phyloP scores from a whole-genome alignment of 1,140 invertebrate genomes.

The Pseudomyrmex flavicornis region DNA sequence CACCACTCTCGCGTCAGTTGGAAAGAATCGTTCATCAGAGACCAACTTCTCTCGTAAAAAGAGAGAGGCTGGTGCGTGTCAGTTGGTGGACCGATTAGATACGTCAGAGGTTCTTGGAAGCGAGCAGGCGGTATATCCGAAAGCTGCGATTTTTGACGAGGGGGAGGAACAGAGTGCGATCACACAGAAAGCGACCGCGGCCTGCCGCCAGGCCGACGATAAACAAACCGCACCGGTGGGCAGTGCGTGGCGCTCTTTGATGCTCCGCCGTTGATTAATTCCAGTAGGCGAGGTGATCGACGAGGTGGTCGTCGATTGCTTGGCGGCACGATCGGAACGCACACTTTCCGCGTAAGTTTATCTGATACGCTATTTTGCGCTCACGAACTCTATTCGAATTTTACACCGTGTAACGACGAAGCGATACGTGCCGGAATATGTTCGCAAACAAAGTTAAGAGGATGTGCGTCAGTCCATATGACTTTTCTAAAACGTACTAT shows the following conservation, averaged over 20 bases:
- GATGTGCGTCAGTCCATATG: too few species aligned
- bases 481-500: too few species aligned
- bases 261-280: constrained; percentile 83
- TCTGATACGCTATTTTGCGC: neutral
- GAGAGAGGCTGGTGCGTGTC: constrained; percentile 75
- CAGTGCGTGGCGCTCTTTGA: constrained; percentile 79
- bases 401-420: too few species aligned
- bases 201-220: constrained; percentile 74
- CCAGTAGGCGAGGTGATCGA: constrained; percentile 74
- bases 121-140: constrained; percentile 64
- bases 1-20: neutral
- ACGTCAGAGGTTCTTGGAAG: constrained; percentile 77
- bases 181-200: constrained; percentile 36
- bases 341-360: constrained; percentile 30
- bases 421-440: too few species aligned
- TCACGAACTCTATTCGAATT: neutral
- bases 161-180: constrained; percentile 63
- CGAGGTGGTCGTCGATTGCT: constrained; percentile 24
- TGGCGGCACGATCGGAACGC: constrained; percentile 26
- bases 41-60: constrained; percentile 45
- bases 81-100: constrained; percentile 78
- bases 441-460: too few species aligned
- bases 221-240: constrained; percentile 80
- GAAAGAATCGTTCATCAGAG: neutral
- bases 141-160: constrained; percentile 67